These are phyloP conservation scores for Ormyrus pomaceus DNA, from an alignment of 2,888 invertebrate species.

Conservation along the genomic window DNA sequence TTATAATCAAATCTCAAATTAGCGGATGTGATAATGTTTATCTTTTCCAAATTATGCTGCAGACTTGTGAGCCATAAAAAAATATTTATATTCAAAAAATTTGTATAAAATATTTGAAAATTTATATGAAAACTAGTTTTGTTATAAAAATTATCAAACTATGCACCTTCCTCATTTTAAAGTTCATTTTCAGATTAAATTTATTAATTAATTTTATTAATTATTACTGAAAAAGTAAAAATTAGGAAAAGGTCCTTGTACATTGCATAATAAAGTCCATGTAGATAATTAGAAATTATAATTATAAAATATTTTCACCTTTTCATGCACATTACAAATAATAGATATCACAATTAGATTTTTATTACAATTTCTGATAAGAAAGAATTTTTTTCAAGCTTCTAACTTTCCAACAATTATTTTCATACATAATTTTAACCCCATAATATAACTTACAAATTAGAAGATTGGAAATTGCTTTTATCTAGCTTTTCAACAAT, in stretches of 20 bases:
- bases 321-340: not conserved
- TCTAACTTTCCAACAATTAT: not conserved
- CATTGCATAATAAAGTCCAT: not conserved
- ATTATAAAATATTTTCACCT: slow-evolving; percentile 8
- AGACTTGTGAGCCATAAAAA: not conserved
- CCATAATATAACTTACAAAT: not conserved
- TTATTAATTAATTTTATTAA: too few species aligned
- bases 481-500: too few species aligned
- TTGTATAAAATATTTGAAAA: not conserved
- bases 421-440: not conserved
- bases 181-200: not conserved
- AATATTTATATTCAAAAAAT: not conserved
- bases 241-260: slow-evolving; percentile 2
- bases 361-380: not conserved
- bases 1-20: slow-evolving; percentile 25
- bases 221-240: not conserved
- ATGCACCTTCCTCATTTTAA: not conserved
- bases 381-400: too few species aligned
- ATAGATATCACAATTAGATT: not conserved
- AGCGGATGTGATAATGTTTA: slow-evolving; percentile 29
- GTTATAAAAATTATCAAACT: not conserved
- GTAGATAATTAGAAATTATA: slow-evolving; percentile 12
- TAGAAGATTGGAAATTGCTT: not conserved
- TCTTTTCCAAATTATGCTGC: slow-evolving; percentile 13
- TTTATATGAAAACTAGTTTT: not conserved